A percentile compares a stretch with the other conserved stretches of the same genome.
Conservation (phyloP, 2,888 invertebrate genomes). For the Enchytraeus crypticus region DNA sequence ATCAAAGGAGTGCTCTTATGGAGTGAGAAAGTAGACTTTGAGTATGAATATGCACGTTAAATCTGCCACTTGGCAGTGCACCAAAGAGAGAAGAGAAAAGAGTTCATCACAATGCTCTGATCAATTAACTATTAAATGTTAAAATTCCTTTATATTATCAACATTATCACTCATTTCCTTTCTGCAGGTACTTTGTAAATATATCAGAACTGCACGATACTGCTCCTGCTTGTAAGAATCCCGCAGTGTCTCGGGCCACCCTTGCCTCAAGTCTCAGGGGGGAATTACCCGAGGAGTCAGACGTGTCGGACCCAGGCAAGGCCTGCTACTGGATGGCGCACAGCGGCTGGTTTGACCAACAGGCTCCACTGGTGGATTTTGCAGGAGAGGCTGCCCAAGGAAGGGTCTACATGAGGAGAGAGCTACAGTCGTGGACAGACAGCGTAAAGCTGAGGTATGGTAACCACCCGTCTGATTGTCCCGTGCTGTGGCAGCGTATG, state of each 20-base stretch:
- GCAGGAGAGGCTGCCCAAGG: slow-evolving; percentile 61
- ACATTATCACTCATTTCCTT: too few relatives aligned
- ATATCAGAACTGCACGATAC: slow-evolving; percentile 62
- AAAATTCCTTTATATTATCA: too few relatives aligned
- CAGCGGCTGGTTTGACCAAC: slow-evolving; percentile 97
- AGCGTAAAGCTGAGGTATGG: slow-evolving; percentile 74
- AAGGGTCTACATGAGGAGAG: slow-evolving; percentile 80
- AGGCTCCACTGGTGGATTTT: slow-evolving; percentile 89
- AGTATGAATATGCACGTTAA: too few relatives aligned
- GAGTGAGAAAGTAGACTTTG: too few relatives aligned
- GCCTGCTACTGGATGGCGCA: slow-evolving; percentile 70
- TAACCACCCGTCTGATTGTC: slow-evolving; percentile 73
- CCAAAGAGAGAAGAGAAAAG: too few relatives aligned
- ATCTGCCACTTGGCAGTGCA: too few relatives aligned
- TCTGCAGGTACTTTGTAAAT: slow-evolving; percentile 55
- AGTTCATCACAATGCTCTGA: too few relatives aligned
- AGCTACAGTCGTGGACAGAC: slow-evolving; percentile 93
- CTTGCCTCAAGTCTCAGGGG: too few relatives aligned
- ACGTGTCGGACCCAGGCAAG: slow-evolving; percentile 50
- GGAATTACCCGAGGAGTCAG: slow-evolving; percentile 36
- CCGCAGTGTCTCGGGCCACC: too few relatives aligned
- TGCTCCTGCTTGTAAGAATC: slow-evolving; percentile 56
- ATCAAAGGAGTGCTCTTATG: too few relatives aligned
- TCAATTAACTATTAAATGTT: too few relatives aligned
- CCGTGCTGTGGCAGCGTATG: slow-evolving; percentile 92